Percentiles rank a stretch among this genome's conserved stretches.
These are phyloP conservation scores for Drosophila tani DNA, from an alignment of 1,140 invertebrate genomes.

Conservation along the genomic window DNA sequence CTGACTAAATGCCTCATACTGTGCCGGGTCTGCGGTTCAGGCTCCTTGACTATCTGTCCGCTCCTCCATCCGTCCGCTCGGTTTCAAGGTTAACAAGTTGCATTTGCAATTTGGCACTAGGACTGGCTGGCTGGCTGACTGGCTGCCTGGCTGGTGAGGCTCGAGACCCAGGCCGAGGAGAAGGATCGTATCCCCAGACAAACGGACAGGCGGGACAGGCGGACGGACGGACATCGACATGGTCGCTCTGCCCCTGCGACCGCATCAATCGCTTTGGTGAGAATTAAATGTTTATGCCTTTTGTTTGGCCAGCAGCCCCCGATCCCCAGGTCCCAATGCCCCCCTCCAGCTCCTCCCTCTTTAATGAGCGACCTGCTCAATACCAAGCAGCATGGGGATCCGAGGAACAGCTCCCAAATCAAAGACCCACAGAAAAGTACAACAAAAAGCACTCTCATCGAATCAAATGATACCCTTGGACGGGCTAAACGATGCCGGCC, in stretches of 20 bases:
- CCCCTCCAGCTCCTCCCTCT: conserved; percentile 5
- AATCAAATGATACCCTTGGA: conserved; percentile 67
- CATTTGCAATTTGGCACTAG: conserved; percentile 78
- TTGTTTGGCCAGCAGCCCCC: conserved; percentile 48
- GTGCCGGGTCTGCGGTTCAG: conserved; percentile 65
- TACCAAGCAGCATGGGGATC: conserved; percentile 9
- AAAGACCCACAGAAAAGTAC: conserved; percentile 48
- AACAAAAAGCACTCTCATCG: conserved; percentile 72
- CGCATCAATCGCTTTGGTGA: conserved; percentile 79
- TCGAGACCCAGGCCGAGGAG: conserved; percentile 28
- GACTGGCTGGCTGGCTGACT: conserved; percentile 33
- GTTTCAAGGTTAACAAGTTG: conserved; percentile 80
- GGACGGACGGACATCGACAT: conserved; percentile 31
- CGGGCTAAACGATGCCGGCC: conserved; percentile 12
- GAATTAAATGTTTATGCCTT: conserved; percentile 80
- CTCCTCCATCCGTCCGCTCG: conserved; percentile 50
- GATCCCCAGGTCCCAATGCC: conserved; percentile 10
- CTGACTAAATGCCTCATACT: conserved; percentile 82
- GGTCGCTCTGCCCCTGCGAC: conserved; percentile 33
- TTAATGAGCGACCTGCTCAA: conserved; percentile 72
- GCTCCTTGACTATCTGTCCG: conserved; percentile 58
- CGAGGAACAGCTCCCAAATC: conserved; percentile 34
- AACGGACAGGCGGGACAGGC: conserved; percentile 14
- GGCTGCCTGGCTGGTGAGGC: conserved; percentile 19
- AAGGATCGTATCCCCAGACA: conserved; percentile 44